Conservation (phyloP, 2,797 vertebrate species). For the Acestrorhynchus altus region DNA sequence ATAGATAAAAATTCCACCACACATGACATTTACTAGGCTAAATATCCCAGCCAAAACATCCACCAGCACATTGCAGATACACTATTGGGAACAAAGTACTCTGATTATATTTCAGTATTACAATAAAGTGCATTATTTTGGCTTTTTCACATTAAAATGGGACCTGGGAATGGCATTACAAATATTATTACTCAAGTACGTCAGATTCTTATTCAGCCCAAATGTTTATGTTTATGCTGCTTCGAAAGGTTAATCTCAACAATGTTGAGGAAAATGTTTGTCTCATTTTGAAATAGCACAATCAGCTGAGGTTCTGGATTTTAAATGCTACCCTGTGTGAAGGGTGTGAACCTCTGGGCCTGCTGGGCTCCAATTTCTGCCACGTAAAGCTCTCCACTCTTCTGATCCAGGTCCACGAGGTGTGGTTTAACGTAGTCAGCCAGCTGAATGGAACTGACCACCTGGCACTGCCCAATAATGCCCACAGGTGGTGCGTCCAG, state of each 20-base stretch:
- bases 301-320: background rate
- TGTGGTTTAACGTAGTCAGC: constrained; percentile 89
- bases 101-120: background rate
- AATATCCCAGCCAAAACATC: background rate
- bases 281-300: background rate
- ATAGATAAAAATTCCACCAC: too few species aligned
- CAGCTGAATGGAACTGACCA: constrained; percentile 86
- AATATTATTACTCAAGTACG: constrained; percentile 1
- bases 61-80: background rate
- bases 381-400: constrained; percentile 87
- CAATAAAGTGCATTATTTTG: constrained; percentile 20
- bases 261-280: background rate
- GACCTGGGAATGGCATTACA: background rate
- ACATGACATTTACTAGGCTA: too few species aligned
- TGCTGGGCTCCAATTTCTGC: constrained; percentile 92
- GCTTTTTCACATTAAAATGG: constrained; percentile 1
- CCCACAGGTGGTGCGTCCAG: constrained; percentile 85
- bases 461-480: constrained; percentile 82
- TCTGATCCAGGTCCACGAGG: constrained; percentile 86
- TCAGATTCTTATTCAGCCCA: constrained; percentile 2
- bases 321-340: constrained; percentile 63
- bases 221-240: background rate
- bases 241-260: background rate
- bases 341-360: constrained; percentile 89
- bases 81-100: background rate